Evolutionary conservation across 1,140 invertebrate species (phyloP).

Genomic region (Varroa destructor): DNA sequence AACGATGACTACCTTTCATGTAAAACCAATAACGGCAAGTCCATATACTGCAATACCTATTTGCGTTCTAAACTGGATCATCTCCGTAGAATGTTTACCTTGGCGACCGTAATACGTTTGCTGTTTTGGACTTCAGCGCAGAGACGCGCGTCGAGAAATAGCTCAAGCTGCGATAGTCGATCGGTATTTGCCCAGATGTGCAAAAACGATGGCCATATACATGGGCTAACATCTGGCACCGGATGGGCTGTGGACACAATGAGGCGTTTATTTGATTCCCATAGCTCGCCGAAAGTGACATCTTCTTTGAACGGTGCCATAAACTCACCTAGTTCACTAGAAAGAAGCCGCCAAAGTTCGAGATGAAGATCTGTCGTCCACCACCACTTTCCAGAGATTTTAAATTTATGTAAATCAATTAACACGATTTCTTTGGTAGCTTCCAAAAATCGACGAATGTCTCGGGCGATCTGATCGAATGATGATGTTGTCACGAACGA

Average conservation of each 20-base stretch:
- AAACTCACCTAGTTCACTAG: background rate
- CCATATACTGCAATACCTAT: too few relatives aligned
- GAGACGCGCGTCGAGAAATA: constrained; percentile 8
- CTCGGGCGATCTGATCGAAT: background rate
- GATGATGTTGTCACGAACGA: constrained; percentile 8
- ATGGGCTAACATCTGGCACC: background rate
- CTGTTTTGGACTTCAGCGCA: constrained; percentile 11
- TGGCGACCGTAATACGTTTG: background rate
- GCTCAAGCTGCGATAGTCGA: background rate
- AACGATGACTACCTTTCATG: too few relatives aligned
- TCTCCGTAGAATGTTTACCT: background rate
- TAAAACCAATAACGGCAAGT: too few relatives aligned
- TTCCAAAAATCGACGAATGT: constrained; percentile 3
- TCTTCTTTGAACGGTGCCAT: constrained; percentile 7
- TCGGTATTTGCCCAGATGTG: constrained; percentile 14
- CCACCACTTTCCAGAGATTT: constrained; percentile 3
- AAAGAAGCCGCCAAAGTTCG: constrained; percentile 1
- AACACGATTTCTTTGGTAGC: constrained; percentile 6
- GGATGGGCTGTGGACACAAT: constrained; percentile 6
- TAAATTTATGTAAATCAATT: constrained; percentile 22
- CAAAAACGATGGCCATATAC: constrained; percentile 5
- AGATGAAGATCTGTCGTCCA: constrained; percentile 22
- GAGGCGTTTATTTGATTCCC: constrained; percentile 10
- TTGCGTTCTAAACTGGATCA: too few relatives aligned
- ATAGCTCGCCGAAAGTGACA: constrained; percentile 8